Evolutionary conservation across 2,888 invertebrate genomes (phyloP), one percentile per base, ranked within the genome.

Genomic region (Tuberolachnus salignus): DNA sequence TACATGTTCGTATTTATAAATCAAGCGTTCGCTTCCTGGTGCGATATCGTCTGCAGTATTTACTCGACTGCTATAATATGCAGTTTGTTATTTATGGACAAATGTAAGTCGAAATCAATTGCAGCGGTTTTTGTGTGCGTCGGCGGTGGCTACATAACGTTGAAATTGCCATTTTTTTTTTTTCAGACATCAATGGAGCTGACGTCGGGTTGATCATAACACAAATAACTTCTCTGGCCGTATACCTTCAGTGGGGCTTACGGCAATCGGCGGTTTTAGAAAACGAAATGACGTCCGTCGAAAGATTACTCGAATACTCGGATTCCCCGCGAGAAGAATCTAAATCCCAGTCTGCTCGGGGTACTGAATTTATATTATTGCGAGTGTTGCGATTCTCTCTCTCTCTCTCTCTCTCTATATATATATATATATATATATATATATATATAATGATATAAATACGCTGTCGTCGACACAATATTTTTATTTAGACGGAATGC

Each of bases 11-110:
- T 98, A 75, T 90, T 94, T 0, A 92, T 94, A 6, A 94, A 94
- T 19, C 90, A 97, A 81, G 97, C 98, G 83, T 96, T 98, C 84
- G 97, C 96, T 0, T 93, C 96, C 84, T 94, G 94, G 90, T 87
- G 98, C 83, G 98, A 99, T 85, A 88, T 94, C 82, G 89, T 95
- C 72, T 97, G 97, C 84, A 90, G 94, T 0, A 82, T 93, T 8
- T 98, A 96, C 86, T 94, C 98, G 80, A 90, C 91, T 0, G 85
- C 93, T 64, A 95, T 97, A 0, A 94, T 96, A 0, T 88, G 94
- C 83, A 94, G 94, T 83, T 94, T 96, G 86, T 90, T 97, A 73
- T 85, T 94, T 0, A 75, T 83, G 0, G 34, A 19, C 14, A 53
- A 34, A 14, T n/a, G 67, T 69, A 34, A 34, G 51, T 34, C 19